Conservation (phyloP, 2,888 invertebrate species). For the Scaptomyza parva region DNA sequence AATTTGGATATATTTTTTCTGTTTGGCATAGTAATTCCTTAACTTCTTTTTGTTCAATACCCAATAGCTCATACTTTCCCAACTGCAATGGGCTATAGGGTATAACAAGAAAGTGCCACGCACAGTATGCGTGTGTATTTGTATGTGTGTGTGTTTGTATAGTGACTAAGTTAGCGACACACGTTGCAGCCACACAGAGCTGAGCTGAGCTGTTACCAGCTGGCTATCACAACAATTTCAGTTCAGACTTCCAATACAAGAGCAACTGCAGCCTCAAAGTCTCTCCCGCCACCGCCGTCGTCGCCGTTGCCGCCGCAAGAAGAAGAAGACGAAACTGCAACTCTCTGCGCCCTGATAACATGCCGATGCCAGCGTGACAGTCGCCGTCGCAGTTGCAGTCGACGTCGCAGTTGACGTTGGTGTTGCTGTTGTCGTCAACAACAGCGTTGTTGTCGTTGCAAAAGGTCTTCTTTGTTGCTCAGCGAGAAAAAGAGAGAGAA, state of each 20-base stretch:
- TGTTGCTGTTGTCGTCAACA: slow-evolving; percentile 15
- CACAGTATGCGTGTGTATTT: slow-evolving; percentile 26
- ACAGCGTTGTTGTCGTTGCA: slow-evolving; percentile 38
- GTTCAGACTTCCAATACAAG: slow-evolving; percentile 39
- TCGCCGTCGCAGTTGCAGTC: slow-evolving; percentile 1
- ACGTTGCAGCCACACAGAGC: slow-evolving; percentile 46
- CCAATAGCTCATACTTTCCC: too few species aligned
- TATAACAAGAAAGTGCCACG: slow-evolving; percentile 49
- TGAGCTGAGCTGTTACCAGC: slow-evolving; percentile 26
- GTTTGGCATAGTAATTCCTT: too few species aligned
- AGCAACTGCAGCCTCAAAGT: slow-evolving; percentile 59
- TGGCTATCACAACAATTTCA: slow-evolving; percentile 61
- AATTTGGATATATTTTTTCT: too few species aligned
- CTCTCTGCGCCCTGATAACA: slow-evolving; percentile 64
- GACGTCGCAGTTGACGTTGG: neutral
- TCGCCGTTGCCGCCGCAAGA: slow-evolving; percentile 1
- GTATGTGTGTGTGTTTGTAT: slow-evolving; percentile 22
- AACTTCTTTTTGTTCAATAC: too few species aligned
- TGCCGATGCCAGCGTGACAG: slow-evolving; percentile 40
- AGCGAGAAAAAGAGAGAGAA: slow-evolving; percentile 23
- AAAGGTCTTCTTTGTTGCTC: slow-evolving; percentile 79
- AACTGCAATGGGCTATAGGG: neutral
- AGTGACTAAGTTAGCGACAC: slow-evolving; percentile 63
- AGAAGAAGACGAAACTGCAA: slow-evolving; percentile 49
- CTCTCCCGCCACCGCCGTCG: slow-evolving; percentile 36